Evolutionary conservation across 2,113 vertebrate species (phyloP), one percentile per base, ranked within the genome.

Genomic region (Cyanistes caeruleus): DNA sequence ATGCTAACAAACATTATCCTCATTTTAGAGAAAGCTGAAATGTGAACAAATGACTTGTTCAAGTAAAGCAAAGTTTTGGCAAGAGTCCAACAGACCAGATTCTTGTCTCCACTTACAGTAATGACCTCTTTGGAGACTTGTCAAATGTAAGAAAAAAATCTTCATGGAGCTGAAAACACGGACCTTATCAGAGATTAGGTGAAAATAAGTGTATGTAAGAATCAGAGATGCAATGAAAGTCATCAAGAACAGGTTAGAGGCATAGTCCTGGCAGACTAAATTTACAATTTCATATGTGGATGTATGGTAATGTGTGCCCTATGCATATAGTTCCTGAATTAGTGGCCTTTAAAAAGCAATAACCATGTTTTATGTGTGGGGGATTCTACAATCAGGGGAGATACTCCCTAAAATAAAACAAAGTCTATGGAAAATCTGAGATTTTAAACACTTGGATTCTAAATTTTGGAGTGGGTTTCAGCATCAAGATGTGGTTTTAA

Each of bases 261-360:
- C 35, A 59, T 4, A 68, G 44, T 21, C 9, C 37, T 44, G 37
- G 11, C 11, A 43, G 31, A 59, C 5, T 33, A n/a, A 63, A 59
- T 22, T 13, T 2, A 12, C 7, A 18, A 1, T 21, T 56, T 41
- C 5, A 1, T 39, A 14, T 17, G 9, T 59, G 22, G n/a, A 14
- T 56, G 3, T 24, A 19, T 23, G 15, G 75, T 23, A 18, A 60
- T 3, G 3, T 5, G 13, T 27, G 31, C 33, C 4, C 37, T 56
- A 4, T 33, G 21, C 31, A 41, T 6, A 4, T 8, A 7, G 53
- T 5, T 65, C 46, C 48, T 31, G 30, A 30, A 67, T 31, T 27
- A 53, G 11, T 5, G 14, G 16, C 15, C 30, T 44, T 83, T 48
- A 13, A 70, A 87, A 78, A n/a, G 6, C 15, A 39, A 18, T 22